Base-by-base conservation (phyloP, 2,113 vertebrate species). In the Lutjanus erythropterus region DNA sequence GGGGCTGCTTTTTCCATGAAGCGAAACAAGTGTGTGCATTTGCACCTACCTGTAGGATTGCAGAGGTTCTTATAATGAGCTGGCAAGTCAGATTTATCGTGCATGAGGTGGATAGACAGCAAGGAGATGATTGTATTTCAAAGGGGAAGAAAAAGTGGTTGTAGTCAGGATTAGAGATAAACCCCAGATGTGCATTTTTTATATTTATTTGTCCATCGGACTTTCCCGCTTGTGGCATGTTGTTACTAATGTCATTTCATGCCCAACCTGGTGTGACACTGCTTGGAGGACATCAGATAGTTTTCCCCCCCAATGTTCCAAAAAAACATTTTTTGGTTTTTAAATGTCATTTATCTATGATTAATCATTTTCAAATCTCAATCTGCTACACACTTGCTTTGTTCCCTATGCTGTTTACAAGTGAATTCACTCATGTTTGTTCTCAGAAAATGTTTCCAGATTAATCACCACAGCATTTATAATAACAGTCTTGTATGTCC, bases 41-140 rank as follows among this genome's bases (percentile, higher is more conserved):
- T 80, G n/a, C 71, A 71, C 69, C 77, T 84, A 91, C 88, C 88
- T 92, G 90, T 90, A 71, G 87, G 86, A 87, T 81, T 82, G 27
- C 74, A 27, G 56, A 49, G 55, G 21, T 14, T 70, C 7, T 39
- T 18, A 16, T 18, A 50, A 33, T n/a, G 64, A 2, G 29, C 14
- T 52, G 41, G 8, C 18, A 2, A 21, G 31, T 59, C 27, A 35
- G 41, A 66, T 46, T 46, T 50, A 64, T 42, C 27, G 37, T 33
- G 64, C 27, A 25, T 29, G 25, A n/a, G 37, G 3, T 9, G 65
- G 56, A 27, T 65, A 29, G 21, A n/a, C 59, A 39, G 39, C 29
- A 9, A 50, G 29, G 33, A 15, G 15, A 33, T 35, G 16, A 2
- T 33, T 62, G 10, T 15, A 18, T 37, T 50, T 61, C 23, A 46